Evolutionary conservation across 2,797 vertebrate species (phyloP).

Genomic region (Onychomys torridus): DNA sequence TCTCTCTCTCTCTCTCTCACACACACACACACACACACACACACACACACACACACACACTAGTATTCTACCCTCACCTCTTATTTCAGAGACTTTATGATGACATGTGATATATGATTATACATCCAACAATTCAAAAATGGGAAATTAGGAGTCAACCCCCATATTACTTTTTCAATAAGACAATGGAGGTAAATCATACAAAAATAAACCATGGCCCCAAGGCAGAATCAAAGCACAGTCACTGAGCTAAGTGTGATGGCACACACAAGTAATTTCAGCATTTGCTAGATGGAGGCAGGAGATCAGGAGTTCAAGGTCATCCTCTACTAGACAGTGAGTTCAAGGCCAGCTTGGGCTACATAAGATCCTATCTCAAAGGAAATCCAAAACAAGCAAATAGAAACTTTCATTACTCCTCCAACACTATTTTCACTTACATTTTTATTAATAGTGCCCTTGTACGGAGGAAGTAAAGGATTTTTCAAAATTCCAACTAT

Average conservation of each 20-base stretch:
- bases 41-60: background rate
- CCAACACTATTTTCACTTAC: background rate
- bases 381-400: background rate
- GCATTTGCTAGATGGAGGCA: background rate
- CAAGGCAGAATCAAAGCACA: background rate
- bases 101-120: background rate
- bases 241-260: too few species aligned
- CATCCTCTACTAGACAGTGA: background rate
- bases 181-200: constrained; percentile 44
- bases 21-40: background rate
- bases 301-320: background rate
- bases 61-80: constrained; percentile 50
- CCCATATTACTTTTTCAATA: constrained; percentile 8
- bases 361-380: background rate
- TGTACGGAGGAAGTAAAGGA: background rate
- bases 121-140: background rate
- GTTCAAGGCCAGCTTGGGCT: background rate
- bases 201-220: constrained; percentile 36
- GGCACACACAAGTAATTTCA: background rate
- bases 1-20: too few species aligned
- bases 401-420: background rate
- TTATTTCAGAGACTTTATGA: constrained; percentile 54
- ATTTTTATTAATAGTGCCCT: background rate
- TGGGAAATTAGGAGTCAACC: background rate
- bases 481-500: background rate